These are phyloP conservation scores for Hetaerina americana DNA, from an alignment of 1,140 invertebrate genomes.

Conservation along the genomic window DNA sequence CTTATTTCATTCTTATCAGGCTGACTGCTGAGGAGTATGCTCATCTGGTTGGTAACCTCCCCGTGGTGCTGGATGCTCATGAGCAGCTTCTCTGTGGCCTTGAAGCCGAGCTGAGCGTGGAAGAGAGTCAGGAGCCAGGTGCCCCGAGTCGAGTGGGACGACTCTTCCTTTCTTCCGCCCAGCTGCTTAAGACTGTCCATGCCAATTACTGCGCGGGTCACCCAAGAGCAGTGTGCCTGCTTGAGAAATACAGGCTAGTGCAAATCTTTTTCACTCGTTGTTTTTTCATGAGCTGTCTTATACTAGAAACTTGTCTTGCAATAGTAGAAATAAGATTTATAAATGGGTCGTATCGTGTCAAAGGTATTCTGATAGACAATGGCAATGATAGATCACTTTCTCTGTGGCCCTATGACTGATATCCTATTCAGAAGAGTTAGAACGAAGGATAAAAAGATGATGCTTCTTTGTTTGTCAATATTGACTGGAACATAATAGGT, in stretches of 20 bases:
- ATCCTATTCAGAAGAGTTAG: no score
- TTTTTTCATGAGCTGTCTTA: no score
- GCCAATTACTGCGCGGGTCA: conserved; percentile 80
- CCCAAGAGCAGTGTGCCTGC: conserved; percentile 78
- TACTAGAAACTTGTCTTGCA: no score
- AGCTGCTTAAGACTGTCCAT: conserved; percentile 74
- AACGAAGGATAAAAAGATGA: no score
- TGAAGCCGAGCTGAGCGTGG: conserved; percentile 31
- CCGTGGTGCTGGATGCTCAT: background rate
- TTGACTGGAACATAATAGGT: no score
- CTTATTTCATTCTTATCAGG: background rate
- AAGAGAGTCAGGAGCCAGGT: conserved; percentile 49
- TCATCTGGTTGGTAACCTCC: background rate
- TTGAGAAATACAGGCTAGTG: conserved; percentile 78
- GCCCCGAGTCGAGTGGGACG: conserved; percentile 59
- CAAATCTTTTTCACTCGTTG: no score
- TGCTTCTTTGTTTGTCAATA: no score
- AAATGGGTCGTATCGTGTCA: no score
- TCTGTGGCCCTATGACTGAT: no score
- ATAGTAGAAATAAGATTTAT: no score
- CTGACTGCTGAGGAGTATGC: background rate
- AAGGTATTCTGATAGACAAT: no score
- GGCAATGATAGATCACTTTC: no score
- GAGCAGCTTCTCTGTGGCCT: background rate
- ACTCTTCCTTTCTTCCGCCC: conserved; percentile 76